Evolutionary conservation across 2,797 vertebrate genomes (phyloP), one percentile per base, ranked within the genome.

Genomic region (Lemur catta): DNA sequence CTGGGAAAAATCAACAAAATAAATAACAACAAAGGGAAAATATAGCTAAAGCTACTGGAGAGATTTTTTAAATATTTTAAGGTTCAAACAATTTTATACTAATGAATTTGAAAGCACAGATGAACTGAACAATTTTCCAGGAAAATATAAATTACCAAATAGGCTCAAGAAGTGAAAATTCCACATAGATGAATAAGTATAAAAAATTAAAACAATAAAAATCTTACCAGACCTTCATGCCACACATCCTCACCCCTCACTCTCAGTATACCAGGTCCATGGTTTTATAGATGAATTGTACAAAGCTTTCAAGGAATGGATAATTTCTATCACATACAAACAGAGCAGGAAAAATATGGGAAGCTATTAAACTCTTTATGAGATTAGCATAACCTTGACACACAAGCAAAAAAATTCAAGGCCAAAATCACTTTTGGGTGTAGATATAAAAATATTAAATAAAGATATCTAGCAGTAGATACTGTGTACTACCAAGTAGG

Each of bases 91-190:
- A 46, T 61, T 75, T 75, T 38, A 82, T 55, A 38, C 4, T n/a
- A 61, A 75, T 52, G 4, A 50, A 84, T n/a, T 35, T 67, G 33
- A 67, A 84, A 65, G 22, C 48, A 38, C 1, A 91, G 30, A 65
- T 78, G 20, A 59, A 67, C 59, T 48, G 14, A 75, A 75, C 41
- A 78, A 63, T 43, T 61, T 50, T 82, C 33, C 15, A n/a, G 52
- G 38, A 74, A 43, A 46, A 46, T 24, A 59, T 35, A 67, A 72
- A 86, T 18, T 74, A 91, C 4, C 61, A 96, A 71, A 55, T 18
- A 67, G 38, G 10, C 14, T 78, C 18, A 93, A 95, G 76, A 93
- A 84, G 38, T 48, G 82, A 86, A 95, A 94, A 74, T 86, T 33
- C 5, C 41, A 91, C n/a, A 33, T 71, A 75, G 38, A 94, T 57